phyloP scores from a whole-genome alignment of 2,113 vertebrate genomes.

The Formicarius rufipectus region DNA sequence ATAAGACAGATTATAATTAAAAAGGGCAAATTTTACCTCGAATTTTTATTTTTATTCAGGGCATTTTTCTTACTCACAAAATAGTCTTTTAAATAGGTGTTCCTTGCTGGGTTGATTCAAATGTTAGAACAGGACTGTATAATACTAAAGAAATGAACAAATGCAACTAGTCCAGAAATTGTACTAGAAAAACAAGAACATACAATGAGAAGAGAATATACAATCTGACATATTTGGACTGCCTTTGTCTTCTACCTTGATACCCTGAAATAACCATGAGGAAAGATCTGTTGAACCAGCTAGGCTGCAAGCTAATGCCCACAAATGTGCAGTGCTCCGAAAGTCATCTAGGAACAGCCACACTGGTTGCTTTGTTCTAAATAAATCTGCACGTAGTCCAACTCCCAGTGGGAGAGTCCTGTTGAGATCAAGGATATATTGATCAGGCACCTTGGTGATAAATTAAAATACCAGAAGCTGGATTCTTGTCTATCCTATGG shows the following conservation, averaged over 20 bases:
- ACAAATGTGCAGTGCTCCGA: background rate
- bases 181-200: background rate
- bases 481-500: background rate
- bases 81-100: background rate
- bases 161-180: background rate
- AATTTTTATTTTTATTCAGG: background rate
- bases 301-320: background rate
- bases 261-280: background rate
- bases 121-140: background rate
- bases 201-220: background rate
- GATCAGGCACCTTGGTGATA: background rate
- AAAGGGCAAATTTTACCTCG: background rate
- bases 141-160: background rate
- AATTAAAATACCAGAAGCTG: conserved; percentile 35
- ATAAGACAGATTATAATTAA: background rate
- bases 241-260: background rate
- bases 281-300: background rate
- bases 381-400: conserved; percentile 3
- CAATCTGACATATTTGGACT: background rate
- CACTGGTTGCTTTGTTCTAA: background rate
- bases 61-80: background rate
- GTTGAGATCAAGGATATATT: conserved; percentile 28
- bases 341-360: background rate
- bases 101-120: background rate
- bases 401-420: background rate